Percentiles rank a stretch among this genome's conserved stretches.
Evolutionary conservation across 2,113 vertebrate species (phyloP).

Genomic region (Nothocercus nigrocapillus): DNA sequence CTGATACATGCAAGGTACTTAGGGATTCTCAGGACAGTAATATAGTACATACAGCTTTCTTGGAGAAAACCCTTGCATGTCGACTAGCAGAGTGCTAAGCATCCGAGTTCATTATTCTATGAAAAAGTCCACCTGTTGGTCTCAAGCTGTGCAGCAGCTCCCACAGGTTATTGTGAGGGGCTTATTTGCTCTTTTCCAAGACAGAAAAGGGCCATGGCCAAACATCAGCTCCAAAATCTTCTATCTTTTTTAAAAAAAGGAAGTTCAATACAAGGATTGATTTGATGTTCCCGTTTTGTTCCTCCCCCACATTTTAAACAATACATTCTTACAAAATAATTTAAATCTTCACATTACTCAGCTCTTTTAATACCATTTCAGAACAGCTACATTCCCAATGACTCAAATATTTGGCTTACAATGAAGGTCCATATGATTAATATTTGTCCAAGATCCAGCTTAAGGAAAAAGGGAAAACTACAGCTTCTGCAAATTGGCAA

Average conservation of each 20-base stretch:
- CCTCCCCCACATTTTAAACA: not conserved
- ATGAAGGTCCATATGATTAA: conserved; percentile 44
- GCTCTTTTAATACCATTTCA: conserved; percentile 29
- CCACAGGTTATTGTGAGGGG: fast-evolving
- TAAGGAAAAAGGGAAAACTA: not conserved
- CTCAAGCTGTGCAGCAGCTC: not conserved
- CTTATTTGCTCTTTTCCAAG: not conserved
- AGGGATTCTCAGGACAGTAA: too few relatives aligned
- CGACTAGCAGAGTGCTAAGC: not conserved
- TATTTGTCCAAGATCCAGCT: not conserved
- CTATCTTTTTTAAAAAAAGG: conserved; percentile 10
- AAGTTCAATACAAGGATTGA: not conserved
- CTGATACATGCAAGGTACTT: not conserved
- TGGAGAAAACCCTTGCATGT: too few relatives aligned
- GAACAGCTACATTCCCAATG: conserved; percentile 15
- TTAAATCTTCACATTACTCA: conserved; percentile 30
- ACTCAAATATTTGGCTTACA: conserved; percentile 40
- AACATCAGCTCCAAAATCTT: not conserved
- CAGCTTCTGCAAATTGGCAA: not conserved
- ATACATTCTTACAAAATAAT: conserved; percentile 10
- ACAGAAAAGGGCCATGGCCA: not conserved
- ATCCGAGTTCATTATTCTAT: not conserved
- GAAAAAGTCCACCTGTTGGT: not conserved
- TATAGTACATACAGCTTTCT: too few relatives aligned
- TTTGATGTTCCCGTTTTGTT: not conserved